Conservation (phyloP, 2,797 vertebrate genomes). For the Rousettus madagascariensis region DNA sequence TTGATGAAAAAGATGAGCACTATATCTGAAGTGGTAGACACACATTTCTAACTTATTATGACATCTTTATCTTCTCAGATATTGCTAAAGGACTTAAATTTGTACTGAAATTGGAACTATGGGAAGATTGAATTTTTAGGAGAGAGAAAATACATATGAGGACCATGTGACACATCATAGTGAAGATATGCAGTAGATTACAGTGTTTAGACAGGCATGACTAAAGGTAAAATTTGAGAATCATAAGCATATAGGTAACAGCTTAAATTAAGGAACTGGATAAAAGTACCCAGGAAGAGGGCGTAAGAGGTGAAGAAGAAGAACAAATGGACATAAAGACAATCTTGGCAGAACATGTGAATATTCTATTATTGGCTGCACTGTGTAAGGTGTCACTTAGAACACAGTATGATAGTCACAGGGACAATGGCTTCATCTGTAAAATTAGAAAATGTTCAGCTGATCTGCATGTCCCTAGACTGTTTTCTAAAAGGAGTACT, state of each 20-base stretch:
- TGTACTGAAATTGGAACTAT: not conserved
- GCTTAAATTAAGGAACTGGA: not conserved
- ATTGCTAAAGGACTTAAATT: not conserved
- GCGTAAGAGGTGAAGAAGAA: not conserved
- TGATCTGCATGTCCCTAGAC: too few species aligned
- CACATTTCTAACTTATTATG: not conserved
- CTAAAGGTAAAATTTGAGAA: not conserved
- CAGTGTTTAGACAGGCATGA: not conserved
- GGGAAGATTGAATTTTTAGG: not conserved
- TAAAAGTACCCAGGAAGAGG: not conserved
- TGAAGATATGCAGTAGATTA: not conserved
- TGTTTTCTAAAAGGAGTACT: not conserved
- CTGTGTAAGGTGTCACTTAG: not conserved
- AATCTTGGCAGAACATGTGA: not conserved
- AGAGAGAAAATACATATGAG: not conserved
- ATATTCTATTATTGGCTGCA: not conserved
- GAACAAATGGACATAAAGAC: not conserved
- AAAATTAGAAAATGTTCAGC: not conserved
- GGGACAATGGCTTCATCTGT: not conserved
- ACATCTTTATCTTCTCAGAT: not conserved
- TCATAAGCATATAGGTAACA: not conserved
- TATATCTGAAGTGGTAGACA: not conserved
- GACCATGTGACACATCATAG: accelerated
- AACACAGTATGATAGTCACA: not conserved
- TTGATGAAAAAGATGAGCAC: not conserved